Evolutionary conservation across 2,888 invertebrate genomes (phyloP), one percentile per base, ranked within the genome.

Genomic region (Cremastinae sp.): DNA sequence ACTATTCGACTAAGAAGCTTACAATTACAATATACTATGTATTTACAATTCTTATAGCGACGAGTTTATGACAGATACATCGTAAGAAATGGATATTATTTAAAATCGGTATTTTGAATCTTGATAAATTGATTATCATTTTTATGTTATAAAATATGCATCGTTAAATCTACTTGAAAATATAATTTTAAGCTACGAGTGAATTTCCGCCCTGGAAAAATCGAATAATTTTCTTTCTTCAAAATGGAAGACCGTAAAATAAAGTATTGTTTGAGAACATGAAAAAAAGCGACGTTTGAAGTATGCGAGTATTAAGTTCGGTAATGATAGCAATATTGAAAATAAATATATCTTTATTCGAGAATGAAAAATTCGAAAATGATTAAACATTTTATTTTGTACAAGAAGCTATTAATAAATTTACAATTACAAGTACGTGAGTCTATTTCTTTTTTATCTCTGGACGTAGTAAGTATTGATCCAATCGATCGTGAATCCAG

Each of bases 21-120:
- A 74, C 16, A 74, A 59, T 74, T 74, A 74, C 49, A 74, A 69
- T 74, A 64, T 74, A 74, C 74, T 74, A 71, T 74, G 74, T 78
- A 74, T 28, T 28, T 78, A 78, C 77, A 78, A 59, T 71, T 78
- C 74, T 78, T 78, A 74, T 62, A 38, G 34, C 56, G 56, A 75
- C 18, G 28, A 61, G n/a, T n/a, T 58, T 70, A 65, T 65, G 45
- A 64, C 49, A 59, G 45, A 58, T n/a, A 65, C 20, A 65, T 58
- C 45, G 18, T 59, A 28, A 75, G 28, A n/a, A 64, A 34, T 65
- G 49, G 51, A 22, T 34, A 64, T 51, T 69, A 14, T 49, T 54
- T 28, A 49, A 49, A 49, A 58, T 65, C n/a, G 10, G 20, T 28
- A 5, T 51, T 49, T 20, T 9, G 56, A 16, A 2, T 74, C 58